Evolutionary conservation across 2,888 invertebrate species (phyloP), one percentile per base, ranked within the genome.

Genomic region (Helicoverpa assulta): DNA sequence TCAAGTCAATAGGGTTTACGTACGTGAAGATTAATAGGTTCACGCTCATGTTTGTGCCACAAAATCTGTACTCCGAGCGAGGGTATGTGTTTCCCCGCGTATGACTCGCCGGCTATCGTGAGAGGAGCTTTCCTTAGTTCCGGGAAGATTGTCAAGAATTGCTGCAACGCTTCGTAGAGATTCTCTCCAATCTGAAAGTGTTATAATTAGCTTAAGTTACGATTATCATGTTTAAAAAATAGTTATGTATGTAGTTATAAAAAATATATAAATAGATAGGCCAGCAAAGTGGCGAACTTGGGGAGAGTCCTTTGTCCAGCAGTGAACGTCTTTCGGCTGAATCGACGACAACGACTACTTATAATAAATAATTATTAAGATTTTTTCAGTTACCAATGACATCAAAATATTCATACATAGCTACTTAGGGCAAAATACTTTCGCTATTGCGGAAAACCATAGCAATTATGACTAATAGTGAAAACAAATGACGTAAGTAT

Each of bases 41-140:
- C 87, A 33, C 93, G 89, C 78, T 89, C 88, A 14, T 89, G 85
- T 60, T 89, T 94, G 53, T 95, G 91, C 91, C 94, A 92, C 33
- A 94, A 95, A 47, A 97, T 97, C 83, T 96, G 96, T 51, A 96
- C 94, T 0, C 95, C 96, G 16, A 97, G 90, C 0, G 97, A 96
- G 0, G 97, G 96, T 18, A 96, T 96, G 75, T 96, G 96, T 82
- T 96, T 96, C 62, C 97, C 97, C 1, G 96, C 97, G 86, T 97
- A 97, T 0, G 97, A 97, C 88, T 97, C 97, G 16, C 97, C 97
- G 0, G 97, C 96, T 0, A 97, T 94, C 63, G 96, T 97, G 76
- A 97, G 96, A 5, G 97, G 97, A 62, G 96, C 96, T 64, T 91
- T 89, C 56, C 96, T 94, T 5, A 96, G 93, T 67, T 96, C 96